Conservation (phyloP, 1,140 invertebrate species). For the Drosophila nannoptera region DNA sequence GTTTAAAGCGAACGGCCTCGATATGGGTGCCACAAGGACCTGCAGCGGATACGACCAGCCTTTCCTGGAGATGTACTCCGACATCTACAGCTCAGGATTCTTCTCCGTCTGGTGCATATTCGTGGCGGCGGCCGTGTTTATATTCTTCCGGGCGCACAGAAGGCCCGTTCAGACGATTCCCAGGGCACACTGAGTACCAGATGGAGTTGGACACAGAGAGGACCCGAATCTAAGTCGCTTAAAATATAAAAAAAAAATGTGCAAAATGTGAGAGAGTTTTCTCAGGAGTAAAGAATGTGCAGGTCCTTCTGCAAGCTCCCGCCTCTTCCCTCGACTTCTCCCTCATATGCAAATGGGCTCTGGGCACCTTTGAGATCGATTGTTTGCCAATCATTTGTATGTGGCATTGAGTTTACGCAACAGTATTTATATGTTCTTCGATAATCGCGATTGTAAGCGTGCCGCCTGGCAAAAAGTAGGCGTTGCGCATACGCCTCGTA, state of each 20-base stretch:
- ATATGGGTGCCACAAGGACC: neutral
- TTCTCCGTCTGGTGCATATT: slow-evolving; percentile 24
- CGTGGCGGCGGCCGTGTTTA: slow-evolving; percentile 33
- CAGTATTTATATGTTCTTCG: slow-evolving; percentile 10
- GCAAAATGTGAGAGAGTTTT: too few species aligned
- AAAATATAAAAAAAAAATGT: too few species aligned
- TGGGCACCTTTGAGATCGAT: slow-evolving; percentile 14
- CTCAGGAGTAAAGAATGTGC: too few species aligned
- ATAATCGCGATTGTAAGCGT: slow-evolving; percentile 17
- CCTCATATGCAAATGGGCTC: too few species aligned
- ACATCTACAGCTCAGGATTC: slow-evolving; percentile 32
- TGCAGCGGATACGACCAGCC: neutral
- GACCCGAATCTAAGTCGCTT: too few species aligned
- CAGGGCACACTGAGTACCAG: neutral
- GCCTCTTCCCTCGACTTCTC: too few species aligned
- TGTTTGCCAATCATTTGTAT: slow-evolving; percentile 29
- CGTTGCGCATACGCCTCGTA: slow-evolving; percentile 25
- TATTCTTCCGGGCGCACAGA: slow-evolving; percentile 13
- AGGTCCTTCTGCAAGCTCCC: too few species aligned
- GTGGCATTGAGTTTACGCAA: slow-evolving; percentile 21
- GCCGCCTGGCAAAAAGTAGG: slow-evolving; percentile 1
- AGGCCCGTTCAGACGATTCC: neutral
- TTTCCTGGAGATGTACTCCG: slow-evolving; percentile 45
- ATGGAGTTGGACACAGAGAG: too few species aligned
- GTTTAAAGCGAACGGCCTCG: slow-evolving; percentile 1